A percentile compares a stretch with the other conserved stretches of the same genome.
These are phyloP conservation scores for Falco punctatus DNA, from an alignment of 2,113 vertebrate species.

Conservation along the genomic window DNA sequence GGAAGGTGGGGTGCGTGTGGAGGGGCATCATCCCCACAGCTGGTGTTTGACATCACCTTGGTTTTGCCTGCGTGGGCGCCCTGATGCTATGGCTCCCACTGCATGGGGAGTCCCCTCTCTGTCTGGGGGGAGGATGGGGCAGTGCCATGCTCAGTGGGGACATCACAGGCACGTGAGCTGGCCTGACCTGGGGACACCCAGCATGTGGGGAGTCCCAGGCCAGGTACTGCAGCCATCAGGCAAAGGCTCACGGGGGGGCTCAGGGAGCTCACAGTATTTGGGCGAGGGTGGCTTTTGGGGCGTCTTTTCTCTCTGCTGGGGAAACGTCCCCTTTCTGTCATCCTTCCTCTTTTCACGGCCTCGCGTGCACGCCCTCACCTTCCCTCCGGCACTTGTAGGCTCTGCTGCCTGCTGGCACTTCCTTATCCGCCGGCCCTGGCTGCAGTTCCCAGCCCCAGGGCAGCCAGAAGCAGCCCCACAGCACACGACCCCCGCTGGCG, in stretches of 20 bases:
- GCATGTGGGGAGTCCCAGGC: rapidly evolving
- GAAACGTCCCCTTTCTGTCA: background rate
- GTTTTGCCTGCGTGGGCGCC: rapidly evolving
- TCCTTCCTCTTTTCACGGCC: slow-evolving; percentile 53
- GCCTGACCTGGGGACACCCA: background rate
- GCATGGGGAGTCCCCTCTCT: background rate
- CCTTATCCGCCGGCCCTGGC: background rate
- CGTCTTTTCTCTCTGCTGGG: background rate
- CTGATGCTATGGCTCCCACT: rapidly evolving
- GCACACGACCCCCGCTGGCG: rapidly evolving
- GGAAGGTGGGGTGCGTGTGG: no score
- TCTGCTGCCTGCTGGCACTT: background rate
- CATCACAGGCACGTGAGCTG: rapidly evolving
- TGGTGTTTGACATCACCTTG: background rate
- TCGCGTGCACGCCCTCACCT: background rate
- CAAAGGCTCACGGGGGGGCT: rapidly evolving
- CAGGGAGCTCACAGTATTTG: background rate
- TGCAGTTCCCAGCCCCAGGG: background rate
- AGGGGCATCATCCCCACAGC: background rate
- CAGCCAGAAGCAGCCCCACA: rapidly evolving
- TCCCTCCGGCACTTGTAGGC: background rate
- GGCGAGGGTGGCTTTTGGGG: background rate
- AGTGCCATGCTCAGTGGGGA: background rate
- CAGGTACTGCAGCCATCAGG: background rate
- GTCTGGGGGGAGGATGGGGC: background rate